Evolutionary conservation across 2,113 vertebrate species (phyloP).

Genomic region (Myodes glareolus): DNA sequence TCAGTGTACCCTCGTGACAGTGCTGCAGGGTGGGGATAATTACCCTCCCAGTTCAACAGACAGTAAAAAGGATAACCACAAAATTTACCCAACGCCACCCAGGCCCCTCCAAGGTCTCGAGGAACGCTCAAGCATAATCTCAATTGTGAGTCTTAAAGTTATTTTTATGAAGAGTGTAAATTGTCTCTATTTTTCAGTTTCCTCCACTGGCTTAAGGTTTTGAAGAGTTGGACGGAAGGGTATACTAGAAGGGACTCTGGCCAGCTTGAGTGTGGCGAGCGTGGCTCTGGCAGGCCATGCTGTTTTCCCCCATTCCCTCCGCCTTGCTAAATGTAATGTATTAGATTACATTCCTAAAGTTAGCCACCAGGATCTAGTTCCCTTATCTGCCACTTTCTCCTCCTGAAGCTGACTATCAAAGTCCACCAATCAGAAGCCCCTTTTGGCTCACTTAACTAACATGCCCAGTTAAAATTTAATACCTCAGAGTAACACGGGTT

Average conservation of each 20-base stretch:
- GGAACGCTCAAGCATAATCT: not conserved
- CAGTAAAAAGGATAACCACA: not conserved
- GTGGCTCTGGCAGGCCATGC: not conserved
- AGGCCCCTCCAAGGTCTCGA: not conserved
- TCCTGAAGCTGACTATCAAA: not conserved
- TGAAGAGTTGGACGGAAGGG: not conserved
- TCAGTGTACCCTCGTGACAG: conserved; percentile 6
- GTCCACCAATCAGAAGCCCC: not conserved
- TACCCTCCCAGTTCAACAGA: not conserved
- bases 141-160: not conserved
- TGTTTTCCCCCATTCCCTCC: not conserved
- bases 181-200: conserved; percentile 15
- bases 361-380: not conserved
- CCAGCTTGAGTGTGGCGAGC: not conserved
- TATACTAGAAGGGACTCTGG: not conserved
- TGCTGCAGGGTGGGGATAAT: not conserved
- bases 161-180: not conserved
- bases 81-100: not conserved
- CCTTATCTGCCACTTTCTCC: not conserved
- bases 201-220: not conserved
- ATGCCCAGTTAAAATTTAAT: not conserved
- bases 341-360: not conserved
- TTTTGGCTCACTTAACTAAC: not conserved
- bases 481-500: not conserved
- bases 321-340: not conserved